phyloP scores from a whole-genome alignment of 2,888 invertebrate species.

The Stenurella melanura region DNA sequence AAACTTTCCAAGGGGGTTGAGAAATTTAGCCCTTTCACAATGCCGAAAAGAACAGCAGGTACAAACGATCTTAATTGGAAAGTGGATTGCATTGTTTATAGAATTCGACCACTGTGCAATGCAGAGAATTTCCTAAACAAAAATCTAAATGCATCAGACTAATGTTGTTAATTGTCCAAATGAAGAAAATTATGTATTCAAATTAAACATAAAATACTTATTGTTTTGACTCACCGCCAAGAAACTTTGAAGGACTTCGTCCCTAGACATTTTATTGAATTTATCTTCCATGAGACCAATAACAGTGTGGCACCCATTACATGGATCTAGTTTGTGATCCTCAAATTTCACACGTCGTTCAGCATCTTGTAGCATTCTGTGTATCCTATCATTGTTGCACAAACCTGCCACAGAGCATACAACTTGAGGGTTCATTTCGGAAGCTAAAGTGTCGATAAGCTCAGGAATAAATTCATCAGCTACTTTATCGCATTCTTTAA shows the following conservation, averaged over 20 bases:
- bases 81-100: too few relatives aligned
- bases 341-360: constrained; percentile 53
- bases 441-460: constrained; percentile 89
- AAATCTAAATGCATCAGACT: too few relatives aligned
- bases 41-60: too few relatives aligned
- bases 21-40: too few relatives aligned
- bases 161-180: not conserved
- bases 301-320: constrained; percentile 75
- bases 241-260: constrained; percentile 77
- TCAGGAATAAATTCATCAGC: constrained; percentile 92
- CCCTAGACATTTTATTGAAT: constrained; percentile 75
- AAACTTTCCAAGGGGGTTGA: too few relatives aligned
- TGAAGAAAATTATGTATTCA: not conserved
- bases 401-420: constrained; percentile 92
- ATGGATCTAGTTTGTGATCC: constrained; percentile 57
- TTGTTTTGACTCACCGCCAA: constrained; percentile 72
- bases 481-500: constrained; percentile 85
- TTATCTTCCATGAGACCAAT: constrained; percentile 75
- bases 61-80: too few relatives aligned
- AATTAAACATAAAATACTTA: not conserved
- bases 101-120: too few relatives aligned
- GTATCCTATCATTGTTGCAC: constrained; percentile 86
- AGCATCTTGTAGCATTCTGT: constrained; percentile 78
- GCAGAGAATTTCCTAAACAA: too few relatives aligned
- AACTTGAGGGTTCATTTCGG: constrained; percentile 92